Evolutionary conservation across 2,888 invertebrate species (phyloP), one percentile per base, ranked within the genome.

Genomic region (Zygogramma bicolorata): DNA sequence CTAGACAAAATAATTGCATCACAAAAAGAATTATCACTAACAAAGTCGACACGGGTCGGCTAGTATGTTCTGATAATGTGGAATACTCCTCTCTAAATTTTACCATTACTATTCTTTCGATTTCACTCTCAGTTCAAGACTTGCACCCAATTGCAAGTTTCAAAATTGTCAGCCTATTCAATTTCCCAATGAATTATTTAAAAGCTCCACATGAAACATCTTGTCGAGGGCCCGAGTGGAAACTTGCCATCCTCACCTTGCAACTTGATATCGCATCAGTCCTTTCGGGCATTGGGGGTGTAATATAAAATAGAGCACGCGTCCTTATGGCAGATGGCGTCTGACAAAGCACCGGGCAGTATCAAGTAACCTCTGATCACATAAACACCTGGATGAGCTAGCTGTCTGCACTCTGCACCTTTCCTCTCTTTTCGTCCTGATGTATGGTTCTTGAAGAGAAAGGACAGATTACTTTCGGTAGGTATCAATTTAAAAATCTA

Each of bases 351-450:
- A 75, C 70, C 75, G 75, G 76, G 76, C 71, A 73, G 73, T 75
- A 77, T 77, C 77, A 71, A 74, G 67, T 77, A 74, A 71, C 77
- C 70, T 75, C 72, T 76, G 77, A 74, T 76, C 74, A 53, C 70
- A 74, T 72, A 77, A 77, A 75, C 79, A 80, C 77, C 79, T 80
- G 79, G 78, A 72, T 68, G 75, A 68, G 66, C 61, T 46, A 20
- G 46, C 46, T 57, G 66, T 75, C 71, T 78, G 68, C 75, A 71
- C 70, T 67, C 61, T 72, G 65, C 60, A 10, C 46, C 63, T 62
- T 70, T 59, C 66, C 67, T 68, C 62, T 70, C 72, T 38, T 58
- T 66, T 31, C 53, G 31, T 42, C 40, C 8, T 42, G 27, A 7
- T 46, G 10, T 4, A 46, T 46, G 46, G 20, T 27, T 31, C 31